Conservation (phyloP, 1,140 invertebrate genomes). For the Zaprionus africanus region DNA sequence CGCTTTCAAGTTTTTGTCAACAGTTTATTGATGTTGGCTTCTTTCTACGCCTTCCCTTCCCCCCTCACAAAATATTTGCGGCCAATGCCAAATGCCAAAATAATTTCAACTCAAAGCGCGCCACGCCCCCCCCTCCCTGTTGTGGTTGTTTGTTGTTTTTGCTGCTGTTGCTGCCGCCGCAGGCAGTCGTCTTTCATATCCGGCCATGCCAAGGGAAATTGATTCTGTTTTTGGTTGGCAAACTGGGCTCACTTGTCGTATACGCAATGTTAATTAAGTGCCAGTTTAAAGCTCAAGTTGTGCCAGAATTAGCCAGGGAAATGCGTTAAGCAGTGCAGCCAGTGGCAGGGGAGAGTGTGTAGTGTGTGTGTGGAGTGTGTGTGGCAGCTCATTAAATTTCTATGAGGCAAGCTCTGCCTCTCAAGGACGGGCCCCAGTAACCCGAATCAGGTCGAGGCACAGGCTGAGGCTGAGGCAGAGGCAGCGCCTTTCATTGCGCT, state of each 20-base stretch:
- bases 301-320: conserved; percentile 47
- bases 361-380: background rate
- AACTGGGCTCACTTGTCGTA: conserved; percentile 22
- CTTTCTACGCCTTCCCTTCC: conserved; percentile 13
- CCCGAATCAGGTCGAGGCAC: conserved; percentile 46
- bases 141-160: conserved; percentile 27
- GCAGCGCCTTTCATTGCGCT: conserved; percentile 28
- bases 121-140: background rate
- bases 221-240: conserved; percentile 47
- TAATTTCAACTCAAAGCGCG: conserved; percentile 44
- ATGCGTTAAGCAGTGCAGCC: background rate
- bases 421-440: conserved; percentile 69
- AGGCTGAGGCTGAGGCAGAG: conserved; percentile 55
- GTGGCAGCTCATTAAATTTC: conserved; percentile 55
- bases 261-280: conserved; percentile 78
- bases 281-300: conserved; percentile 55
- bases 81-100: conserved; percentile 61
- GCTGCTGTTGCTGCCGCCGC: conserved; percentile 51
- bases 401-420: conserved; percentile 39
- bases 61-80: conserved; percentile 49
- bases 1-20: conserved; percentile 59
- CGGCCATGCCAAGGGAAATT: conserved; percentile 63
- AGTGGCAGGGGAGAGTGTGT: background rate
- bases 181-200: conserved; percentile 79
- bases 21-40: conserved; percentile 73